Evolutionary conservation across 2,113 vertebrate genomes (phyloP).

Genomic region (Passerina amoena): DNA sequence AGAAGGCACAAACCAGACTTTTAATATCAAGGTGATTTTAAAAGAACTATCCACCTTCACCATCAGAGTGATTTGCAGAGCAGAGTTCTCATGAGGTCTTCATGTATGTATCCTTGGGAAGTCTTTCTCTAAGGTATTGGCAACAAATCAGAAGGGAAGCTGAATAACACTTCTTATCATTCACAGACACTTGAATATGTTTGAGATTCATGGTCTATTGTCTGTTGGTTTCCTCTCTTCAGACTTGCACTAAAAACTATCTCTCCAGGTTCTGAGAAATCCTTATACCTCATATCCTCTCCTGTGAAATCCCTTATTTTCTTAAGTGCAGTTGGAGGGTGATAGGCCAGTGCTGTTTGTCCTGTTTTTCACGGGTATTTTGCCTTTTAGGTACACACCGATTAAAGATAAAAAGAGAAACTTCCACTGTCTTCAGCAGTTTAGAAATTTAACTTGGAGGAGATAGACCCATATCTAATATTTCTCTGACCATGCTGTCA

Average conservation of each 20-base stretch:
- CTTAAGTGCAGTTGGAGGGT: background rate
- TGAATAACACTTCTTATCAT: background rate
- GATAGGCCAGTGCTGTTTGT: background rate
- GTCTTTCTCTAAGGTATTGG: background rate
- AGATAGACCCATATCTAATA: background rate
- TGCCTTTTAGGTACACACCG: background rate
- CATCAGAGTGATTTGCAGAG: background rate
- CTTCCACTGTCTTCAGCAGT: background rate
- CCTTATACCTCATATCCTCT: background rate
- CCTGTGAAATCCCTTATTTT: background rate
- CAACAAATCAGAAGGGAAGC: background rate
- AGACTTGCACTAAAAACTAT: background rate
- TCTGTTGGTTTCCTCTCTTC: background rate
- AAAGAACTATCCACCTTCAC: background rate
- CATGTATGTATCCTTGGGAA: background rate
- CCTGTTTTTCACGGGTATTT: background rate
- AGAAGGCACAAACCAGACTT: background rate
- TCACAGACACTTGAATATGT: background rate
- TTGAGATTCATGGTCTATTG: background rate
- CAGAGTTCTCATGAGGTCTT: background rate
- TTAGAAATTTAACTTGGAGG: background rate
- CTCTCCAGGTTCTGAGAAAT: background rate
- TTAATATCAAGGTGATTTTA: background rate
- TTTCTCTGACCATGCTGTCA: background rate
- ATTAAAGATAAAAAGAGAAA: background rate